A percentile compares a stretch with the other conserved stretches of the same genome.
Conservation (phyloP, 2,888 invertebrate genomes). For the Drosophila atripex region DNA sequence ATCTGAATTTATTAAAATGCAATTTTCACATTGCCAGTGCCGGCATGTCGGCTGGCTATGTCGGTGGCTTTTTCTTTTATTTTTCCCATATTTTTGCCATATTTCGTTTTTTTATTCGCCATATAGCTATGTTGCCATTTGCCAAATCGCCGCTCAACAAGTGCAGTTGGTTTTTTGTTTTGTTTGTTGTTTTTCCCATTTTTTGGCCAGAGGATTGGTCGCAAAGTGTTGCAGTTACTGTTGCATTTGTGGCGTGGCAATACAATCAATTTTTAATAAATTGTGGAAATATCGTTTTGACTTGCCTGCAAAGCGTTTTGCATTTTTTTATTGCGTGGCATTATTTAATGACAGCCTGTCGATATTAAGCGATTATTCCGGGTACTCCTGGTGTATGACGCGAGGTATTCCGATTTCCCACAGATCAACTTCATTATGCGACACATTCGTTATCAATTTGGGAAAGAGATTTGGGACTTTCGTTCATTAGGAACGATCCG, state of each 20-base stretch:
- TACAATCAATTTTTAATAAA: slow-evolving; percentile 77
- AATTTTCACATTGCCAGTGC: slow-evolving; percentile 69
- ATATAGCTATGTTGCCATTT: slow-evolving; percentile 60
- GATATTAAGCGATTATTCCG: slow-evolving; percentile 45
- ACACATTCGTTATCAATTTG: slow-evolving; percentile 28
- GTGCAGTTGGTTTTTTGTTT: slow-evolving; percentile 38
- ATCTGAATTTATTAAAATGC: slow-evolving; percentile 77
- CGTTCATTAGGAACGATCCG: slow-evolving; percentile 30
- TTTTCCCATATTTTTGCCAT: slow-evolving; percentile 20
- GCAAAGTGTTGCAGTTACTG: slow-evolving; percentile 32
- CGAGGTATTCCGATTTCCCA: slow-evolving; percentile 5
- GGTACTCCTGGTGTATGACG: slow-evolving; percentile 14
- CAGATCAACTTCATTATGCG: slow-evolving; percentile 24
- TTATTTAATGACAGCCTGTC: slow-evolving; percentile 69
- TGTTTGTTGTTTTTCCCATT: neutral
- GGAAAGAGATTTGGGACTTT: slow-evolving; percentile 2
- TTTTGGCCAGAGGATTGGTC: slow-evolving; percentile 38
- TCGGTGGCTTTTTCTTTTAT: slow-evolving; percentile 22
- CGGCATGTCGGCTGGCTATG: slow-evolving; percentile 8
- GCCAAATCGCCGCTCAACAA: slow-evolving; percentile 63
- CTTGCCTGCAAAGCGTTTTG: slow-evolving; percentile 63
- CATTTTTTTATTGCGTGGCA: slow-evolving; percentile 71
- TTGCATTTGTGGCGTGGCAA: slow-evolving; percentile 67
- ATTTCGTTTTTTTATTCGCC: slow-evolving; percentile 48
- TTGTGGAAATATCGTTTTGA: slow-evolving; percentile 62